These are phyloP conservation scores for Leptinotarsa peninsularis DNA, from an alignment of 2,888 invertebrate genomes.

Conservation along the genomic window DNA sequence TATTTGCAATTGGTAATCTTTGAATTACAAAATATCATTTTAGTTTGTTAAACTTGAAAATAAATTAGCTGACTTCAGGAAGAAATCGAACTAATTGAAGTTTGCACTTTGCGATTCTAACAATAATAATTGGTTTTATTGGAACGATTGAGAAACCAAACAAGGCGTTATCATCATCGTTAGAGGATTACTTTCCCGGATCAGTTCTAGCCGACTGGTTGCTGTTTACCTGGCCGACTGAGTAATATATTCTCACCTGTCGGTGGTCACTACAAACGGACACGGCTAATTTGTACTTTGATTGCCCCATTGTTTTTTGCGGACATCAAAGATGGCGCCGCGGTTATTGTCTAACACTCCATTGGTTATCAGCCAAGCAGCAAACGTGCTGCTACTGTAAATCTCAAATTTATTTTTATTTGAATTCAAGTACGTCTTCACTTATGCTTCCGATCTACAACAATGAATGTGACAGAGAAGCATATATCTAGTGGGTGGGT, in stretches of 20 bases:
- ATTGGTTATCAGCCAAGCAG: conserved; percentile 58
- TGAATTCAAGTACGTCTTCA: conserved; percentile 34
- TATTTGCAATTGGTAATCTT: too few species aligned
- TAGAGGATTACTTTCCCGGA: conserved; percentile 33
- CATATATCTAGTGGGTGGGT: conserved; percentile 35
- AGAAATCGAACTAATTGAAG: too few species aligned
- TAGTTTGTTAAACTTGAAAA: too few species aligned
- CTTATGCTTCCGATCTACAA: conserved; percentile 18
- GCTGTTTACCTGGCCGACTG: conserved; percentile 54
- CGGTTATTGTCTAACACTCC: conserved; percentile 53
- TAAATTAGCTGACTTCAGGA: too few species aligned
- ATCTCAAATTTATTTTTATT: conserved; percentile 43
- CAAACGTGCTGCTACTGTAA: conserved; percentile 47
- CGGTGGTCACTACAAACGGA: conserved; percentile 55
- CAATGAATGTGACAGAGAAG: conserved; percentile 38
- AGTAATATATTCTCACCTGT: conserved; percentile 59
- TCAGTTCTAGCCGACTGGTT: conserved; percentile 54
- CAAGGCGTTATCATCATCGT: conserved; percentile 27
- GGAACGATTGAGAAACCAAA: conserved; percentile 26
- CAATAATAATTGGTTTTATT: conserved; percentile 25
- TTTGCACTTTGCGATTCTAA: too few species aligned
- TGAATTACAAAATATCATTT: too few species aligned
- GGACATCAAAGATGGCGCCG: conserved; percentile 58
- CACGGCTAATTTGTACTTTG: conserved; percentile 58
- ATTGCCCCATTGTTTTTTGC: conserved; percentile 57